A percentile compares a stretch with the other conserved stretches of the same genome.
Conservation (phyloP, 2,113 vertebrate genomes). For the Gavia stellata region DNA sequence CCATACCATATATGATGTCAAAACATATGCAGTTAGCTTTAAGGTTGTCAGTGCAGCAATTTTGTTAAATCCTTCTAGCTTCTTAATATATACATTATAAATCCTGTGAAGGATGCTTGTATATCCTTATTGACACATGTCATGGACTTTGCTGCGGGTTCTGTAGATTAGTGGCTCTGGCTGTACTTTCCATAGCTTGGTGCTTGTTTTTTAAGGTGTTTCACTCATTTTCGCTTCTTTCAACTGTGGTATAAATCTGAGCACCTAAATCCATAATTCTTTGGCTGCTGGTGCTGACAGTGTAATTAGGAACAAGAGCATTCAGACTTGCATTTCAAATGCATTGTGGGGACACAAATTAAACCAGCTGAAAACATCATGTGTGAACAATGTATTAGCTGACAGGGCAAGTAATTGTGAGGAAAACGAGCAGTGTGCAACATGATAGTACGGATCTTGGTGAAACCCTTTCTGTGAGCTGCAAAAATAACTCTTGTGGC, state of each 20-base stretch:
- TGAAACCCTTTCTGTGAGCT: constrained; percentile 23
- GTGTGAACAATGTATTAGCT: neutral
- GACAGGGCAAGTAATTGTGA: neutral
- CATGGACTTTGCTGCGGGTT: constrained; percentile 20
- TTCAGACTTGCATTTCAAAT: constrained; percentile 15
- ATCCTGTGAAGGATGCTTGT: constrained; percentile 32
- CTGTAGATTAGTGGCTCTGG: neutral
- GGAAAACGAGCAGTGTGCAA: neutral
- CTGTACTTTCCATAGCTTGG: neutral
- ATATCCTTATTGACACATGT: constrained; percentile 45
- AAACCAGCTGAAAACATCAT: neutral
- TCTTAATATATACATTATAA: constrained; percentile 60
- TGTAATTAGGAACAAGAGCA: constrained; percentile 14
- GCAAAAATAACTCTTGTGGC: constrained; percentile 26
- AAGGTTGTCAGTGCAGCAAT: constrained; percentile 48
- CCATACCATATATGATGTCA: constrained; percentile 25
- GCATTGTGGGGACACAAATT: neutral
- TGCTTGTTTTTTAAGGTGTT: neutral
- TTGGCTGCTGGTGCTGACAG: constrained; percentile 10
- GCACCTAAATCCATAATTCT: constrained; percentile 18
- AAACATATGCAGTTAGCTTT: constrained; percentile 51
- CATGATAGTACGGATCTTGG: neutral
- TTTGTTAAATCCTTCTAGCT: constrained; percentile 56
- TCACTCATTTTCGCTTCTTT: neutral
- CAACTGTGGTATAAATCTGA: neutral